Evolutionary conservation across 2,113 vertebrate genomes (phyloP).

Genomic region (Callorhinus ursinus): DNA sequence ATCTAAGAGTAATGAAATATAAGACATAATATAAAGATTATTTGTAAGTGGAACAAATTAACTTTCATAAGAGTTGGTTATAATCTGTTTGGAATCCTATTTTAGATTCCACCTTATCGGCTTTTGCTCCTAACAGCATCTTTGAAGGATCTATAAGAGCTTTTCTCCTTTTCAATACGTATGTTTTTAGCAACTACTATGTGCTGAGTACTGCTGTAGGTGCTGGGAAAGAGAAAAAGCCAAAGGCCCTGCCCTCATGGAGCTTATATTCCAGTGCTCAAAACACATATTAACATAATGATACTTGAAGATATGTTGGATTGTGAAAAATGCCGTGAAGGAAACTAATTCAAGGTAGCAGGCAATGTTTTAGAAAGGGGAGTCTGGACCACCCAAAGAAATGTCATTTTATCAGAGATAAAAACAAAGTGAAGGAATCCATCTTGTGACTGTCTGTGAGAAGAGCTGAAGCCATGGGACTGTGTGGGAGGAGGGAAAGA

Average conservation of each 20-base stretch:
- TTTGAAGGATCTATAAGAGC: not conserved
- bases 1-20: not conserved
- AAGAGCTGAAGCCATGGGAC: not conserved
- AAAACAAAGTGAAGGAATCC: not conserved
- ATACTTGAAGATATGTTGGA: not conserved
- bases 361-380: not conserved
- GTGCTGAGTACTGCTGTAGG: accelerated
- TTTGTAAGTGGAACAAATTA: not conserved
- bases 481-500: accelerated
- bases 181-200: not conserved
- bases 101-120: not conserved
- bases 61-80: not conserved
- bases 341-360: not conserved
- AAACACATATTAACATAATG: not conserved
- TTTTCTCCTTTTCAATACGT: not conserved
- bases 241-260: accelerated
- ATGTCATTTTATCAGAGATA: not conserved
- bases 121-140: not conserved
- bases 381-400: not conserved
- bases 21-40: not conserved
- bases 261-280: not conserved
- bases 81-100: not conserved
- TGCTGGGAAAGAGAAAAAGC: not conserved
- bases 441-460: not conserved
- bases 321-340: not conserved